A percentile compares a stretch with the other conserved stretches of the same genome.
Evolutionary conservation across 2,888 invertebrate genomes (phyloP).

Genomic region (Noctuana brunneofusca): DNA sequence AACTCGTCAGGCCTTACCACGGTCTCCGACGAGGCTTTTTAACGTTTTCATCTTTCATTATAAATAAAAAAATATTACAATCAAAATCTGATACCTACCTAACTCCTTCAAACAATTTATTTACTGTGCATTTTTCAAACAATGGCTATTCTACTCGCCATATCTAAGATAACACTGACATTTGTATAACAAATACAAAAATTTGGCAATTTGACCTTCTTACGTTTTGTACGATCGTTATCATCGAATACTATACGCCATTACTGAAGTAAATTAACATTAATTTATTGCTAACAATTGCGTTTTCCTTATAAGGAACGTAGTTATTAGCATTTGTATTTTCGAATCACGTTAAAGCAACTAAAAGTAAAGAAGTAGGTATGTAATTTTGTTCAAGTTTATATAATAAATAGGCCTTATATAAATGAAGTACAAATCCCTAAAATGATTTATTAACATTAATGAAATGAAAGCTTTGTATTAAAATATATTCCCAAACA

Average conservation of each 20-base stretch:
- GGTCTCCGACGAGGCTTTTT: no score
- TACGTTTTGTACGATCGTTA: conserved; percentile 7
- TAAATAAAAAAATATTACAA: no score
- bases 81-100: not conserved
- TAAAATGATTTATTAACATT: no score
- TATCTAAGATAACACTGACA: conserved; percentile 2
- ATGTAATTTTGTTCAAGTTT: no score
- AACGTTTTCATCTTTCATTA: no score
- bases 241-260: not conserved
- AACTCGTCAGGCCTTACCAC: no score
- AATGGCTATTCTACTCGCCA: conserved; percentile 1
- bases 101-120: conserved; percentile 3
- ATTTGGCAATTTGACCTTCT: conserved; percentile 10
- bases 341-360: not conserved
- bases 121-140: not conserved
- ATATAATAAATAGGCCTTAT: no score
- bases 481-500: no score
- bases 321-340: not conserved
- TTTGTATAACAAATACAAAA: conserved; percentile 3
- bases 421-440: no score
- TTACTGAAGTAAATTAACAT: not conserved
- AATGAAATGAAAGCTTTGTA: no score
- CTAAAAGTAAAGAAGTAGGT: no score
- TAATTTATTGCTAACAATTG: not conserved
- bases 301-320: not conserved